Percentiles rank a stretch among this genome's conserved stretches.
These are phyloP conservation scores for Columbina picui DNA, from an alignment of 2,113 vertebrate genomes.

Conservation along the genomic window DNA sequence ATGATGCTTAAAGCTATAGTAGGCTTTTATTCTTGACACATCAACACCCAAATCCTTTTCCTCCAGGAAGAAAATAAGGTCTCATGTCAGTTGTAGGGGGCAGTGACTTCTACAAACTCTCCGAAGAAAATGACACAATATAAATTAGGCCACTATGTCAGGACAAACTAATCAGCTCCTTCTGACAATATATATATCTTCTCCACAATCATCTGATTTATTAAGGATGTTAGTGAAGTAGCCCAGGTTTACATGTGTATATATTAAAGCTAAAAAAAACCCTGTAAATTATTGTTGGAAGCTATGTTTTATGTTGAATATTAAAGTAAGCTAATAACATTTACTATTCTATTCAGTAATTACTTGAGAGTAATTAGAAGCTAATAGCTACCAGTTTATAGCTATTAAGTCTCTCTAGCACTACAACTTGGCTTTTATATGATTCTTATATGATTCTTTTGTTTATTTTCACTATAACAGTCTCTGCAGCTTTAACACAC, in stretches of 20 bases:
- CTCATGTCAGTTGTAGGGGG: background rate
- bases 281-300: slow-evolving; percentile 49
- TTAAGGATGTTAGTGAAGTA: background rate
- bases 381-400: slow-evolving; percentile 56
- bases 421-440: slow-evolving; percentile 45
- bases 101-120: background rate
- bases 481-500: background rate
- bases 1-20: background rate
- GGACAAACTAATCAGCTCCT: background rate
- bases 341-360: slow-evolving; percentile 65
- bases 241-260: background rate
- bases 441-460: slow-evolving; percentile 34
- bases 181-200: background rate
- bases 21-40: background rate
- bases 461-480: slow-evolving; percentile 13
- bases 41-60: background rate
- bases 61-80: background rate
- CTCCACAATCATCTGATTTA: background rate
- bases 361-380: slow-evolving; percentile 67
- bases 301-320: slow-evolving; percentile 58
- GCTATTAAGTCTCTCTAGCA: slow-evolving; percentile 41
- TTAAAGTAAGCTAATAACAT: slow-evolving; percentile 56
- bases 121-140: background rate
- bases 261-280: slow-evolving; percentile 7
- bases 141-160: background rate